A percentile compares a stretch with the other conserved stretches of the same genome.
phyloP scores from a whole-genome alignment of 2,797 vertebrate species.

The Pipistrellus nathusii region DNA sequence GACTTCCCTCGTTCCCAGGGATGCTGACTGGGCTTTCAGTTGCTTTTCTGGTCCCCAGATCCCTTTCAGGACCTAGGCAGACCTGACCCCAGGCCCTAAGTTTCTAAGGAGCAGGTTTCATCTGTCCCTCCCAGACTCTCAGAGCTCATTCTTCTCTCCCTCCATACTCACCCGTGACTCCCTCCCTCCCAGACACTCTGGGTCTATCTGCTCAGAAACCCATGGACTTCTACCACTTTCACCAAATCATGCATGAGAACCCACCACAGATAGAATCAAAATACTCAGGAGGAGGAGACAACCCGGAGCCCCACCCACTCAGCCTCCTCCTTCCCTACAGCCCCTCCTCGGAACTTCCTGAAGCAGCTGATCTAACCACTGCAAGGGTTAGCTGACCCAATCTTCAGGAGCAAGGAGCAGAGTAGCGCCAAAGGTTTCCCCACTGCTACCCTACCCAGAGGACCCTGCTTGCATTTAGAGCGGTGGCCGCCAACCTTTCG shows the following conservation, averaged over 20 bases:
- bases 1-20: background rate
- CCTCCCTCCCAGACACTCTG: background rate
- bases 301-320: background rate
- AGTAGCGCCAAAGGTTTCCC: background rate
- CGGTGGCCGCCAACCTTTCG: too few species aligned
- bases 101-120: background rate
- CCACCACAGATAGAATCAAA: background rate
- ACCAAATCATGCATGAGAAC: background rate
- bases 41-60: background rate
- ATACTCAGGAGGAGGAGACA: background rate
- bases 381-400: background rate
- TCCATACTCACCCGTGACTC: background rate
- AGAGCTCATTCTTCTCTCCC: background rate
- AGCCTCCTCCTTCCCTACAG: too few species aligned
- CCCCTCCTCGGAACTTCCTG: background rate
- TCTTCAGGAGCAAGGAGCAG: background rate
- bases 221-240: background rate
- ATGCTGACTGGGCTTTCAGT: background rate
- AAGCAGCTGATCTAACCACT: background rate
- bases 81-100: background rate
- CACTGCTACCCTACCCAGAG: background rate
- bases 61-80: background rate
- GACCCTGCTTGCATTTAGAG: background rate
- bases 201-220: background rate
- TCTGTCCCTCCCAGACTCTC: background rate